Conservation (phyloP, 2,888 invertebrate species). For the Frankliniella fusca region DNA sequence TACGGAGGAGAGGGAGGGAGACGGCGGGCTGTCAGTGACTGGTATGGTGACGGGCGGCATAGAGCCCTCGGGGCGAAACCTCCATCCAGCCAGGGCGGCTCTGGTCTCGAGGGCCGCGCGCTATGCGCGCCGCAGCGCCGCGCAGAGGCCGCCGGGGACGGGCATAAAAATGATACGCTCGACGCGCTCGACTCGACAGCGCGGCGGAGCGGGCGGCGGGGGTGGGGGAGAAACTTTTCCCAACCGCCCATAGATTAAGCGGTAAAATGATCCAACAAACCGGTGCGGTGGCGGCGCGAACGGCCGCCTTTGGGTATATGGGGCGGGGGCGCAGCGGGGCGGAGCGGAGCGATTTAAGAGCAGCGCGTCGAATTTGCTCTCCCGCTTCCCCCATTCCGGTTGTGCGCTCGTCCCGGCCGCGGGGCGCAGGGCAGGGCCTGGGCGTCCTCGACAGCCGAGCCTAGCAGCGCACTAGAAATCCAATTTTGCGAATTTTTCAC, state of each 20-base stretch:
- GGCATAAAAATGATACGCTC: background rate
- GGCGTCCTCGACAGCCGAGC: background rate
- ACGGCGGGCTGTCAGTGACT: too few relatives aligned
- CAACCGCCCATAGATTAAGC: constrained; percentile 11
- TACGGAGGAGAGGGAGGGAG: too few relatives aligned
- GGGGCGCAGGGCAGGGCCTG: background rate
- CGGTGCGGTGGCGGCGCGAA: background rate
- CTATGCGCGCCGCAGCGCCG: too few relatives aligned
- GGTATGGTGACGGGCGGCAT: too few relatives aligned
- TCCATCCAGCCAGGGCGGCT: too few relatives aligned
- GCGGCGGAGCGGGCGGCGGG: background rate
- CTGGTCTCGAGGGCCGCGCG: too few relatives aligned
- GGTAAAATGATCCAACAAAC: background rate
- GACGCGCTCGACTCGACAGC: background rate
- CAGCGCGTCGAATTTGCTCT: too few relatives aligned
- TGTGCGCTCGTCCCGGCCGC: too few relatives aligned
- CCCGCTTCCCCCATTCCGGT: too few relatives aligned
- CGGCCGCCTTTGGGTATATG: background rate
- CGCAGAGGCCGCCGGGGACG: background rate
- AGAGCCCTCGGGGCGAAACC: too few relatives aligned
- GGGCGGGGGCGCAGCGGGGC: background rate
- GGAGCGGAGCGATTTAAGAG: background rate
- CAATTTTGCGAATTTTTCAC: too few relatives aligned
- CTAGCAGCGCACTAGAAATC: too few relatives aligned
- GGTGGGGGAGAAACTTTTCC: background rate